Conservation (phyloP, 2,888 invertebrate genomes). For the Anoncus sp. region DNA sequence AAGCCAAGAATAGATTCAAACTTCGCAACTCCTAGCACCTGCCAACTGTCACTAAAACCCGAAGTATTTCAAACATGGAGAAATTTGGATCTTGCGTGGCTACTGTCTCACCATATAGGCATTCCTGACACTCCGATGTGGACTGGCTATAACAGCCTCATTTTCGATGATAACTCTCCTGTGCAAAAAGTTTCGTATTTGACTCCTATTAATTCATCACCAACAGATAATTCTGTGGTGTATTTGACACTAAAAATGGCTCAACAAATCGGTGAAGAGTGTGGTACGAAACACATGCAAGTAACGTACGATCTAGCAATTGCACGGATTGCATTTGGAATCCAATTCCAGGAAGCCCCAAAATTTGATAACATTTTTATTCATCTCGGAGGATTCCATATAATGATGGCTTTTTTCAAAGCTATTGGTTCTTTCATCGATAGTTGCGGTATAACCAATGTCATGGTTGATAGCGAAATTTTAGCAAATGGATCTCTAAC, state of each 20-base stretch:
- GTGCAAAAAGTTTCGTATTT: slow-evolving; percentile 70
- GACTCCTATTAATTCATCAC: slow-evolving; percentile 72
- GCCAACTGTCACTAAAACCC: not conserved
- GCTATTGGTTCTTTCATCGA: too few species aligned
- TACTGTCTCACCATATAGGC: slow-evolving; percentile 37
- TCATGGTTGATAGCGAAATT: too few species aligned
- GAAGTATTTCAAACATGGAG: slow-evolving; percentile 22
- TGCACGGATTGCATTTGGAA: not conserved
- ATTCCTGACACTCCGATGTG: slow-evolving; percentile 72
- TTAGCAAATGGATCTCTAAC: slow-evolving; percentile 65
- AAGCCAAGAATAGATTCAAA: slow-evolving; percentile 28
- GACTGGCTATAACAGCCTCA: slow-evolving; percentile 71
- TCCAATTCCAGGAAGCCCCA: slow-evolving; percentile 1
- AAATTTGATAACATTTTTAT: too few species aligned
- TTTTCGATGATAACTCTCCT: slow-evolving; percentile 63
- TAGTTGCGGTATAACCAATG: too few species aligned
- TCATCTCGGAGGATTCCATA: too few species aligned
- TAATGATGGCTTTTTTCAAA: too few species aligned
- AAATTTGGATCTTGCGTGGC: slow-evolving; percentile 72
- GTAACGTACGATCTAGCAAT: slow-evolving; percentile 73
- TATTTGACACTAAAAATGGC: slow-evolving; percentile 69
- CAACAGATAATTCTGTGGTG: slow-evolving; percentile 70
- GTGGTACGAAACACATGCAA: slow-evolving; percentile 65
- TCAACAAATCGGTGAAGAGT: slow-evolving; percentile 67
- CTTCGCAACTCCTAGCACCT: not conserved